Evolutionary conservation across 1,140 invertebrate genomes (phyloP), one percentile per base, ranked within the genome.

Genomic region (Ptiloglossa arizonensis): DNA sequence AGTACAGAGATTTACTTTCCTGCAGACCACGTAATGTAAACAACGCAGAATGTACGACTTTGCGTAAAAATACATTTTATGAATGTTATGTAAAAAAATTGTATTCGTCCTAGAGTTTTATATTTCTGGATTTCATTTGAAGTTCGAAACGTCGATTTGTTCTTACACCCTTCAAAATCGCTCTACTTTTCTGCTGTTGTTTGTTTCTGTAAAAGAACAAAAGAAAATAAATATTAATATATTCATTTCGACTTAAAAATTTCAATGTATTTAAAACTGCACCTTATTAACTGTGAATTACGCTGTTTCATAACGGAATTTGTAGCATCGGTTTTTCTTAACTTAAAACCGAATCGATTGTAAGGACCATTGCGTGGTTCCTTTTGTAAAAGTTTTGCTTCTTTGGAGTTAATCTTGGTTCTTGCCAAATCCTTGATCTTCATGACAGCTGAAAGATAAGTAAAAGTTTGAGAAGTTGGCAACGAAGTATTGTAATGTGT

Each of bases 131-230:
- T 56, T 93, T 89, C 95, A 95, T 95, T 83, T 95, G 93, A 38
- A 95, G 81, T 69, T 95, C 94, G 79, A 95, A 95, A n/a, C 95
- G 91, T 38, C 95, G 91, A 90, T 95, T 95, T 0, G 93, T 94
- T 17, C 95, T 90, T 0, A 95, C 94, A 3, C 94, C 95, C 35
- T 93, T 93, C 0, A 95, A 92, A 3, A 93, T 77, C 5, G 90
- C 91, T 67, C 94, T 89, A 44, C 87, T 93, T 46, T 93, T 89
- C 6, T 90, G 89, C 74, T 92, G 90, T 24, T 83, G 86, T 64
- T 89, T 92, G 1, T 91, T 89, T 0, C 89, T 88, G 24, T 68
- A 86, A 74, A 27, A 62, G 60, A 41, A 15, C 48, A 11, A 5
- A 35, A 50, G 3, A 13, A 35, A 41, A 69, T n/a, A 77, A 48